These are phyloP conservation scores for Eurosta solidaginis DNA, from an alignment of 1,140 invertebrate species.

Conservation along the genomic window DNA sequence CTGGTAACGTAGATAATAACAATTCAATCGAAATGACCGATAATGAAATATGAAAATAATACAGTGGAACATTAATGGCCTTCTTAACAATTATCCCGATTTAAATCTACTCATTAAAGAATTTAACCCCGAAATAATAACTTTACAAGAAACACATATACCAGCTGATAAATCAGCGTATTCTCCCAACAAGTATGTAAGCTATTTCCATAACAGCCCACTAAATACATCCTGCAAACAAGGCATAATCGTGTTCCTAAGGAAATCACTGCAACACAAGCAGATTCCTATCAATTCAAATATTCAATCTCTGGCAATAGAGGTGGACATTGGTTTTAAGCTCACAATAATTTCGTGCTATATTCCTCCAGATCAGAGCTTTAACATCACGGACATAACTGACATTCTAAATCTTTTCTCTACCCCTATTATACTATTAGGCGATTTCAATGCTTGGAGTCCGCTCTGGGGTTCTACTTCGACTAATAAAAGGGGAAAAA, in stretches of 20 bases:
- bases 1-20: no score
- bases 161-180: background rate
- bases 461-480: no score
- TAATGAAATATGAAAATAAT: background rate
- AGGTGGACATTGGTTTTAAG: background rate
- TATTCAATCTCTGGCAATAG: background rate
- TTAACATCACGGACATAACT: background rate
- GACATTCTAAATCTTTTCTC: no score
- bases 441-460: no score
- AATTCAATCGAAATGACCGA: background rate
- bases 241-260: background rate
- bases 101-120: background rate
- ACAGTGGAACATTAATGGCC: no score
- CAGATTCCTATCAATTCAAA: background rate
- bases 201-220: background rate
- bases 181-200: background rate
- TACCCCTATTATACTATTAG: no score
- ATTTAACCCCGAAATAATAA: background rate
- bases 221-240: background rate
- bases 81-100: background rate
- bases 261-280: background rate
- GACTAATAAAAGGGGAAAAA: no score
- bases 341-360: background rate
- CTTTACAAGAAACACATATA: background rate
- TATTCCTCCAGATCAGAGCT: background rate